Evolutionary conservation across 2,888 invertebrate species (phyloP), one percentile per base, ranked within the genome.

Genomic region (Oscheius sp.): DNA sequence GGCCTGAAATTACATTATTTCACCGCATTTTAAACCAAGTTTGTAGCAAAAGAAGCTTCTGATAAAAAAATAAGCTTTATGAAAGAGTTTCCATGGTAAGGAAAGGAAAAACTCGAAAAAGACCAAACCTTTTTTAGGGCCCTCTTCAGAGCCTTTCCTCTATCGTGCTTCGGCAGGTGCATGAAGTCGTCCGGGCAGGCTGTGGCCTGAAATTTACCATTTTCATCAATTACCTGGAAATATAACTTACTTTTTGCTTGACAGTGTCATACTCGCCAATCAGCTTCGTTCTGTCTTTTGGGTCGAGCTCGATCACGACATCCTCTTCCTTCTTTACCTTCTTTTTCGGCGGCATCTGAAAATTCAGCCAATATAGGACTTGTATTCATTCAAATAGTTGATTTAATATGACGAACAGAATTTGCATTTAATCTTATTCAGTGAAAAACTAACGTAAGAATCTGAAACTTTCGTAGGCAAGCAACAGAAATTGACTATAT

Each of bases 101-200:
- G 21, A 21, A 21, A 21, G 21, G 0, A 0, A 0, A 21, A 21
- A 21, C 21, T 21, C 13, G 21, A 60, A 35, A 60, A 60, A 29
- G 13, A 32, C 32, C 55, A 21, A 48, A 76, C 77, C 70, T 77
- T 82, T 51, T 77, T 77, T 35, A 82, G 37, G 2, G 82, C 79
- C 51, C 55, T 77, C 48, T 76, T 77, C 63, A 82, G 50, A 10
- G 82, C 79, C 73, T 78, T 82, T 77, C 82, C 82, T 59, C 79
- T 48, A 13, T 82, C 78, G 48, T 65, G 74, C 58, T 82, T 82
- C 13, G 77, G 82, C 50, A 82, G 50, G 73, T 82, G 82, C 57
- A 76, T 79, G 72, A 82, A 82, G 33, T 79, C 78, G 35, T 79
- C 78, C 35, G 77, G 80, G 1, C 66, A 65, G 32, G 78, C 76